A percentile compares a stretch with the other conserved stretches of the same genome.
phyloP scores from a whole-genome alignment of 2,113 vertebrate genomes.

The Argyrosomus japonicus region DNA sequence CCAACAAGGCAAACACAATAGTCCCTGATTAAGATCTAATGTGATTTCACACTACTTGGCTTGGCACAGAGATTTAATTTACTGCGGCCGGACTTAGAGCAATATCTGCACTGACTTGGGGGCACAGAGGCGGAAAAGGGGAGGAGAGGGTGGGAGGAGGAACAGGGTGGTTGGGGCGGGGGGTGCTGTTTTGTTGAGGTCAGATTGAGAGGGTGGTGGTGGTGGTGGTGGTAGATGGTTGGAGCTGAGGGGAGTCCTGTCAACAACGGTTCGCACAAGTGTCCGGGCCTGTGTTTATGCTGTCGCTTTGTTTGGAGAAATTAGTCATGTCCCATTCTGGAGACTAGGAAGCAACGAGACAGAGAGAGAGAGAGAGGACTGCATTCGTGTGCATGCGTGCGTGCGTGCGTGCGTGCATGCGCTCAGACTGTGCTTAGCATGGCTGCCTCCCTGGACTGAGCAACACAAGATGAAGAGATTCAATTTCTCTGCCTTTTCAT shows the following conservation, averaged over 20 bases:
- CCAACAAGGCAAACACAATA: slow-evolving; percentile 67
- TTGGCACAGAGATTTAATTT: slow-evolving; percentile 74
- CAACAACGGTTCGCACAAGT: slow-evolving; percentile 62
- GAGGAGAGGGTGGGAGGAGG: slow-evolving; percentile 2
- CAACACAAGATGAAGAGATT: slow-evolving; percentile 45
- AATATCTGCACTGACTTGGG: slow-evolving; percentile 67
- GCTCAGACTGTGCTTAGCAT: slow-evolving; percentile 15
- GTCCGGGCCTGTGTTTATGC: slow-evolving; percentile 55
- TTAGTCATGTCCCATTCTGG: slow-evolving; percentile 66
- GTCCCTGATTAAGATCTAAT: slow-evolving; percentile 80
- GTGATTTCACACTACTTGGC: slow-evolving; percentile 78
- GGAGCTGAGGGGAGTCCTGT: slow-evolving; percentile 58
- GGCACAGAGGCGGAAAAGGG: slow-evolving; percentile 42
- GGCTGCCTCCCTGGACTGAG: slow-evolving; percentile 29
- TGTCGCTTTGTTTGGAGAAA: slow-evolving; percentile 68
- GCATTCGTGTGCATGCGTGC: slow-evolving; percentile 9
- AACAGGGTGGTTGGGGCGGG: neutral
- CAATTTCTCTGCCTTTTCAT: slow-evolving; percentile 52
- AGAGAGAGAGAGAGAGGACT: neutral
- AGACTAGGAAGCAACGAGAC: slow-evolving; percentile 44
- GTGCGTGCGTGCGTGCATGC: neutral
- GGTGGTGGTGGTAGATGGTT: slow-evolving; percentile 16
- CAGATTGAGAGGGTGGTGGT: slow-evolving; percentile 7
- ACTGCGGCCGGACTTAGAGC: slow-evolving; percentile 67
- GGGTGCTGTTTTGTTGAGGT: slow-evolving; percentile 35